These are phyloP conservation scores for Prietella phreatophila DNA, from an alignment of 2,113 vertebrate genomes.

Conservation along the genomic window DNA sequence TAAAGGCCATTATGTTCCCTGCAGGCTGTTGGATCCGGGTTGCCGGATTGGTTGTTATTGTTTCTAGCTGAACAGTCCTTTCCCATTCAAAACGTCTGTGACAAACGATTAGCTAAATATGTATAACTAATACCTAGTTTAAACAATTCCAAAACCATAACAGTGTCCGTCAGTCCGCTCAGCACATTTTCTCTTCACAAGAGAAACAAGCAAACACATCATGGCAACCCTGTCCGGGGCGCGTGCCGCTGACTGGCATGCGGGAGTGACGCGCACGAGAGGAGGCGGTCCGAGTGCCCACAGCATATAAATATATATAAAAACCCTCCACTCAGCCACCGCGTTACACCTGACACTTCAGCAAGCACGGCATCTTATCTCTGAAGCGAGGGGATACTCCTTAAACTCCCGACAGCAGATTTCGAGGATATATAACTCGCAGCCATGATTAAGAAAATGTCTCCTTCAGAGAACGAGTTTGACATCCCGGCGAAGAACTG, in stretches of 20 bases:
- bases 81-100: not conserved
- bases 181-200: not conserved
- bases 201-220: not conserved
- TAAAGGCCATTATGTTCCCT: not conserved
- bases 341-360: not conserved
- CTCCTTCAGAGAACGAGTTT: conserved; percentile 83
- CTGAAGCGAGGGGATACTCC: not conserved
- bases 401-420: not conserved
- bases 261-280: not conserved
- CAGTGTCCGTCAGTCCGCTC: not conserved
- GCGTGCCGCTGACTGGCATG: not conserved
- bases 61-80: not conserved
- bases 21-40: not conserved
- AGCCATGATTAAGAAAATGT: conserved; percentile 95
- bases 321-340: not conserved
- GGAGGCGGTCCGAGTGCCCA: not conserved
- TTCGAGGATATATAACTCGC: not conserved
- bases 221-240: not conserved
- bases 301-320: not conserved
- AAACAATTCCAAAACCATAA: not conserved
- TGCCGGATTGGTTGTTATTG: not conserved
- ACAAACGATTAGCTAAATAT: not conserved
- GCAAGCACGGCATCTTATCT: no score
- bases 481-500: conserved; percentile 94
- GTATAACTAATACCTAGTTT: not conserved